Conservation (phyloP, 2,113 vertebrate species). For the Hydrolagus affinis region DNA sequence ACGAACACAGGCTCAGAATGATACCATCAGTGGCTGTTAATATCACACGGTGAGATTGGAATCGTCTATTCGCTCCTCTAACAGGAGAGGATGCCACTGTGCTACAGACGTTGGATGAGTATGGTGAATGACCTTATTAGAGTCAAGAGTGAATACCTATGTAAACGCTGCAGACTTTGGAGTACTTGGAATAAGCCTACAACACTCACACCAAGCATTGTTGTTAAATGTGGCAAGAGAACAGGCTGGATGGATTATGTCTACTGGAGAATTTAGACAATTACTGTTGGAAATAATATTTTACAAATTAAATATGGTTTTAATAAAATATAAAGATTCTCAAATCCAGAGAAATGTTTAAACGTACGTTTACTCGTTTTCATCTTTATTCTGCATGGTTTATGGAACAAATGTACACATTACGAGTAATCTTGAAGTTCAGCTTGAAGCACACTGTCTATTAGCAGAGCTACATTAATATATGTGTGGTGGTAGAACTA, state of each 20-base stretch:
- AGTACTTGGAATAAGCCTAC: background rate
- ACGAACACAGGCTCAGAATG: too few species aligned
- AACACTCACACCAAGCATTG: background rate
- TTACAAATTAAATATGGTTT: too few species aligned
- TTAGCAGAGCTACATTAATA: background rate
- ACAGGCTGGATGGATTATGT: background rate
- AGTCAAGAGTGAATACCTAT: background rate
- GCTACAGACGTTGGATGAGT: too few species aligned
- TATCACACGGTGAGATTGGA: too few species aligned
- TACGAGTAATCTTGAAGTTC: background rate
- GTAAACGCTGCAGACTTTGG: background rate
- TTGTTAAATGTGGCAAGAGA: background rate
- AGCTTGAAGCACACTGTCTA: background rate
- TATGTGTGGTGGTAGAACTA: background rate
- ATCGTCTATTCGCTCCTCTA: too few species aligned
- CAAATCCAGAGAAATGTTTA: background rate
- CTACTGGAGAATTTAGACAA: background rate
- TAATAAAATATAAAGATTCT: background rate
- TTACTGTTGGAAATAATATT: too few species aligned
- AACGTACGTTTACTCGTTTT: background rate
- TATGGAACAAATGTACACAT: background rate
- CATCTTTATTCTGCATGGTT: background rate
- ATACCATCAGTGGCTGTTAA: too few species aligned
- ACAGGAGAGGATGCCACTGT: too few species aligned
- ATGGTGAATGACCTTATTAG: too few species aligned